Evolutionary conservation across 2,797 vertebrate genomes (phyloP).

Genomic region (Streptopelia turtur): DNA sequence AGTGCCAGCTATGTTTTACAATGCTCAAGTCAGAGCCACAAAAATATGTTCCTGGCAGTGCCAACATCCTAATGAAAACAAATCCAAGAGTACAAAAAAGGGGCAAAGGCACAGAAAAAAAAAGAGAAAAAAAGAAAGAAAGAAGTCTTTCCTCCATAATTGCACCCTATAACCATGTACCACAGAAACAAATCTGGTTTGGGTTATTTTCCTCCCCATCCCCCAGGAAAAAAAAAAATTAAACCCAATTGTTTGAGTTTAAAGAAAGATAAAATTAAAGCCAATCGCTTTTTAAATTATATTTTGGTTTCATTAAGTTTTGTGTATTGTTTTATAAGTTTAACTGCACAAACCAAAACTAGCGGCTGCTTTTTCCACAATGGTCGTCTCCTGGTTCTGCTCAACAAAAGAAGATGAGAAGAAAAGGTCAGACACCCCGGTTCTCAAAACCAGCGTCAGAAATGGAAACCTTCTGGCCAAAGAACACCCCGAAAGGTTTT

Average conservation of each 20-base stretch:
- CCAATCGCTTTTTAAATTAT: background rate
- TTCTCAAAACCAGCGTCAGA: background rate
- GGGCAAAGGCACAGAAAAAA: background rate
- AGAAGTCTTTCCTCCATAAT: background rate
- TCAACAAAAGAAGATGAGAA: background rate
- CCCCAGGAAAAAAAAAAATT: too few relatives aligned
- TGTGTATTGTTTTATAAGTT: background rate
- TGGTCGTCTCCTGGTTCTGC: background rate
- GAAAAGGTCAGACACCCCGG: background rate
- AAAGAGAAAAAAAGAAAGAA: background rate
- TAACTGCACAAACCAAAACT: background rate
- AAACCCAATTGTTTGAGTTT: background rate
- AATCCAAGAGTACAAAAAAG: background rate
- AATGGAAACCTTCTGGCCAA: background rate
- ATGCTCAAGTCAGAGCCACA: background rate
- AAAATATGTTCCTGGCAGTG: background rate
- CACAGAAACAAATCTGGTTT: background rate
- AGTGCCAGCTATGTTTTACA: background rate
- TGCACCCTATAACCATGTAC: background rate
- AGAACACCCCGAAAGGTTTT: background rate
- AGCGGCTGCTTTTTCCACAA: background rate
- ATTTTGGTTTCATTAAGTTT: background rate
- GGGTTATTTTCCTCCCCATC: background rate
- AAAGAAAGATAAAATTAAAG: background rate
- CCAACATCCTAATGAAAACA: background rate